Evolutionary conservation across 2,113 vertebrate species (phyloP).

Genomic region (Psilopsiagon aurifrons): DNA sequence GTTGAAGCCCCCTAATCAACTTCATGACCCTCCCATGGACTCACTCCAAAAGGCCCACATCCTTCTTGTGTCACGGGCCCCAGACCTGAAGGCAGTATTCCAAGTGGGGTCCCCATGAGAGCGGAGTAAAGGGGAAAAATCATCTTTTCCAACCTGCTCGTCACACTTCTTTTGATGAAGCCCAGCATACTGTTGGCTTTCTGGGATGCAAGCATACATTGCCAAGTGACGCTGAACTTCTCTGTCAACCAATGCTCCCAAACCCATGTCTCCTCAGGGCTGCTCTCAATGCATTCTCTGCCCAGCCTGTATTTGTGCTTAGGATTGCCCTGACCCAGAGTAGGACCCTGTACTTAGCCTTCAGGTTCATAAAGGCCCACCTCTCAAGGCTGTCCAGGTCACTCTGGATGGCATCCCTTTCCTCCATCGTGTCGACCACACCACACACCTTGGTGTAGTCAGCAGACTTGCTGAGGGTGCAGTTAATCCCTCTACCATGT

Average conservation of each 20-base stretch:
- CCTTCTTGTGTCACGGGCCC: too few relatives aligned
- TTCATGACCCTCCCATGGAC: neutral
- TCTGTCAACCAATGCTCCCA: neutral
- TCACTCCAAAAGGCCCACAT: neutral
- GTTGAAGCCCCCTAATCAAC: neutral
- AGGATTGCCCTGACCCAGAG: neutral
- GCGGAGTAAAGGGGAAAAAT: neutral
- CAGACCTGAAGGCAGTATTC: neutral
- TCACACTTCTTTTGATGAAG: neutral
- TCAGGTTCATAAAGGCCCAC: neutral
- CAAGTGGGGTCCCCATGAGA: neutral
- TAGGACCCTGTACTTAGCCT: neutral
- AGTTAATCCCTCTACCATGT: neutral
- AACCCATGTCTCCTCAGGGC: neutral
- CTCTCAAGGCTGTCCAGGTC: neutral
- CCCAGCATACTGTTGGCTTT: neutral
- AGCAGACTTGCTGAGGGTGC: neutral
- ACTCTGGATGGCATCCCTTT: neutral
- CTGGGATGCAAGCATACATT: neutral
- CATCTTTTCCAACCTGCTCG: neutral
- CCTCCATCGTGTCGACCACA: neutral
- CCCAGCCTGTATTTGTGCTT: neutral
- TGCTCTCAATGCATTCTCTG: neutral
- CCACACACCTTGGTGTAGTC: neutral
- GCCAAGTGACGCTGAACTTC: neutral